phyloP scores from a whole-genome alignment of 2,797 vertebrate genomes.

The Anniella stebbinsi region DNA sequence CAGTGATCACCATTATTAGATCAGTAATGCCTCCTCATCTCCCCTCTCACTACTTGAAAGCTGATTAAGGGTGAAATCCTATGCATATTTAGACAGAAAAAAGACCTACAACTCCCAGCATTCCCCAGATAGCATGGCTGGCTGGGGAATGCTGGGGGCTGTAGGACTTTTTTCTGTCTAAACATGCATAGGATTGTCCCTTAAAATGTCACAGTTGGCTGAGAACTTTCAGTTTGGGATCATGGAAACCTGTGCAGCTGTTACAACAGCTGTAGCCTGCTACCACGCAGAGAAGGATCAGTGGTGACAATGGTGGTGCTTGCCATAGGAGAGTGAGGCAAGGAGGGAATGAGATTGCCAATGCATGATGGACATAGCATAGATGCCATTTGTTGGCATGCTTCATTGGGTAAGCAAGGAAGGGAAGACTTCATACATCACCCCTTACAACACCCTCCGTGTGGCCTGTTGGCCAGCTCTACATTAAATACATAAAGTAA shows the following conservation, averaged over 20 bases:
- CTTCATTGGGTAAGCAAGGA: neutral
- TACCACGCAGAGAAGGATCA: neutral
- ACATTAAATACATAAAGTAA: neutral
- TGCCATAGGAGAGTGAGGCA: neutral
- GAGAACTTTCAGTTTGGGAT: neutral
- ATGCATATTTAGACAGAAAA: no score
- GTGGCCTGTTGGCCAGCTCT: neutral
- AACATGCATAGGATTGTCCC: no score
- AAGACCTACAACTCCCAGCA: no score
- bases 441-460: neutral
- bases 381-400: neutral
- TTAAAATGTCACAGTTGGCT: neutral
- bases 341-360: neutral
- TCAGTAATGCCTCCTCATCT: neutral
- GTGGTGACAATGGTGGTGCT: neutral
- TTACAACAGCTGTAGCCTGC: neutral
- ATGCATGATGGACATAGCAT: no score
- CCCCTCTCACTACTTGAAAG: neutral
- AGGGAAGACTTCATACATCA: neutral
- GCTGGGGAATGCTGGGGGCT: no score
- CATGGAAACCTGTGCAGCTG: neutral
- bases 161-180: no score
- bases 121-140: no score
- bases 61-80: no score
- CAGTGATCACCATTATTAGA: neutral